Evolutionary conservation across 2,888 invertebrate genomes (phyloP).

Genomic region (Mystacides longicornis): DNA sequence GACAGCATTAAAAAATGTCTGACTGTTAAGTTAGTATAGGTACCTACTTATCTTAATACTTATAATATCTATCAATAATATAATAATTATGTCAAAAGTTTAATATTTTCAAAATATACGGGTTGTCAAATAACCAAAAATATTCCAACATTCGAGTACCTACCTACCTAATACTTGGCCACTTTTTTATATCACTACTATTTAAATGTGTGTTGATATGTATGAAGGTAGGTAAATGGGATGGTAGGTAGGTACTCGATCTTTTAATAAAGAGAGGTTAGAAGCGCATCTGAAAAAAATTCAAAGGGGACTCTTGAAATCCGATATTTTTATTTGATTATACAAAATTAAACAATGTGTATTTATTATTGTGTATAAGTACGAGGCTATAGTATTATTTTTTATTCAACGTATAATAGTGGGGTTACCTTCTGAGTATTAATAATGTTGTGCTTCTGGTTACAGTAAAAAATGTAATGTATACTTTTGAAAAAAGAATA

Average conservation of each 20-base stretch:
- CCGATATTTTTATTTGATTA: constrained; percentile 26
- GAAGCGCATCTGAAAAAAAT: background rate
- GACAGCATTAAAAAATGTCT: too few species aligned
- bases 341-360: constrained; percentile 14
- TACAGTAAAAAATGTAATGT: background rate
- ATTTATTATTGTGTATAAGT: background rate
- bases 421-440: background rate
- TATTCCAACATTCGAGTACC: background rate
- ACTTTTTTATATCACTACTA: background rate
- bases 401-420: background rate
- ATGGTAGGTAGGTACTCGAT: too few species aligned
- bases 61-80: too few species aligned
- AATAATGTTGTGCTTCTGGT: background rate
- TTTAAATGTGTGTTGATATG: background rate
- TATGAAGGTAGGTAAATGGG: background rate
- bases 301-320: constrained; percentile 13
- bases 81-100: too few species aligned
- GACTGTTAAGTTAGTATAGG: too few species aligned
- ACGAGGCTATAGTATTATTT: background rate
- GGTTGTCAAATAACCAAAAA: background rate
- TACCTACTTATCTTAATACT: too few species aligned
- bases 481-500: background rate
- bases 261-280: too few species aligned
- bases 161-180: background rate
- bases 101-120: too few species aligned